phyloP scores from a whole-genome alignment of 2,797 vertebrate genomes.

The Fratercula arctica region DNA sequence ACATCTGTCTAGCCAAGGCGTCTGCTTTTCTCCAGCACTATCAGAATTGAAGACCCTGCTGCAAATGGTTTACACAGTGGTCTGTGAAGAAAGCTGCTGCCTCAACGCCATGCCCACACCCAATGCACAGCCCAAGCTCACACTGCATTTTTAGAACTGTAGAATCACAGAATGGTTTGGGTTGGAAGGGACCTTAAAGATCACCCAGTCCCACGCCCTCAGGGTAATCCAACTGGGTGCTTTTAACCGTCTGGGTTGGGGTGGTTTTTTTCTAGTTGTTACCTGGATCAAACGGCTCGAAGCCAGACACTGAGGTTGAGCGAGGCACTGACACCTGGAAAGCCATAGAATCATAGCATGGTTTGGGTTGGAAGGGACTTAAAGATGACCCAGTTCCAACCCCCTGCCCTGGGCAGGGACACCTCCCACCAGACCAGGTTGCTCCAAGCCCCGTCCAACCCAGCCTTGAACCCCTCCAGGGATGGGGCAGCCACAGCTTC shows the following conservation, averaged over 20 bases:
- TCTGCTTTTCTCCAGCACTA: not conserved
- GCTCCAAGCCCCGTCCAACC: not conserved
- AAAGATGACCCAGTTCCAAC: not conserved
- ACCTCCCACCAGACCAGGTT: not conserved
- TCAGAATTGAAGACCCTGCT: rapidly evolving
- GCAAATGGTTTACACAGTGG: rapidly evolving
- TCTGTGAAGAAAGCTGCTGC: not conserved
- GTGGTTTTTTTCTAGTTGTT: too few species aligned
- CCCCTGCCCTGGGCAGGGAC: not conserved
- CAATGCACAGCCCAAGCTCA: not conserved
- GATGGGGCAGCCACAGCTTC: too few species aligned
- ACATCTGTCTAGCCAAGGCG: not conserved
- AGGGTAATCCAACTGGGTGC: too few species aligned
- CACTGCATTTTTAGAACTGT: not conserved
- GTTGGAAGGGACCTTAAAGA: not conserved
- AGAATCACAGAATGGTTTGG: not conserved
- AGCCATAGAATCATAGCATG: too few species aligned
- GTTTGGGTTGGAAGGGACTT: too few species aligned
- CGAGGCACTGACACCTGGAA: too few species aligned
- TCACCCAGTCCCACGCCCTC: not conserved
- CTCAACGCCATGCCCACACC: not conserved
- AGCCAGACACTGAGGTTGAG: too few species aligned
- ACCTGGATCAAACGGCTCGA: too few species aligned
- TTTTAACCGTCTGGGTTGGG: too few species aligned
- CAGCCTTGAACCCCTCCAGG: too few species aligned